Evolutionary conservation across 1,140 invertebrate species (phyloP).

Genomic region (Diabrotica undecimpunctata): DNA sequence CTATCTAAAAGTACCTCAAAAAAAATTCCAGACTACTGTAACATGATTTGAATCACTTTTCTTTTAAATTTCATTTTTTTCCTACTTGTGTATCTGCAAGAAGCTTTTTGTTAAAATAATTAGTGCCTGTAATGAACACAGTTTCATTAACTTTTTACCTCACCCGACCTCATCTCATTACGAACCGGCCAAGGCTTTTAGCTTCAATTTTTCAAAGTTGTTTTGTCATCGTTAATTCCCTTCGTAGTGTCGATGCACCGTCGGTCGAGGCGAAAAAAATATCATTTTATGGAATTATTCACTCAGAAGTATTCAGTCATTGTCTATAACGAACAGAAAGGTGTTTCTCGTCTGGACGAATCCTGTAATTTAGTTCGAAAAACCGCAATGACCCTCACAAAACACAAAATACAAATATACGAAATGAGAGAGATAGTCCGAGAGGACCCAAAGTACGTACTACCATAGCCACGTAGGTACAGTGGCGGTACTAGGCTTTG

Average conservation of each 20-base stretch:
- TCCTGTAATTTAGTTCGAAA: slow-evolving; percentile 16
- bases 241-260: not conserved
- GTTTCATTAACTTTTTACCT: no score
- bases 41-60: no score
- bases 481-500: not conserved
- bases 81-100: no score
- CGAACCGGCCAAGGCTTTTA: no score
- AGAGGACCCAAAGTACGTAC: not conserved
- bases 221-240: slow-evolving; percentile 2
- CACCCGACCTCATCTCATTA: no score
- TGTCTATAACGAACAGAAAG: slow-evolving; percentile 19
- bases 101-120: no score
- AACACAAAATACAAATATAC: not conserved
- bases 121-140: no score
- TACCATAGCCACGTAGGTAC: not conserved
- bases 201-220: not conserved
- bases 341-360: slow-evolving; percentile 5
- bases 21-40: no score
- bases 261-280: slow-evolving; percentile 6
- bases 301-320: slow-evolving; percentile 17
- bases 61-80: no score
- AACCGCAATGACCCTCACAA: slow-evolving; percentile 14
- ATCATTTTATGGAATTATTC: slow-evolving; percentile 19
- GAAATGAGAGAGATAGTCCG: not conserved
- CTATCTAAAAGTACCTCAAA: no score